Conservation (phyloP, 2,888 invertebrate species). For the Andrena dorsata region DNA sequence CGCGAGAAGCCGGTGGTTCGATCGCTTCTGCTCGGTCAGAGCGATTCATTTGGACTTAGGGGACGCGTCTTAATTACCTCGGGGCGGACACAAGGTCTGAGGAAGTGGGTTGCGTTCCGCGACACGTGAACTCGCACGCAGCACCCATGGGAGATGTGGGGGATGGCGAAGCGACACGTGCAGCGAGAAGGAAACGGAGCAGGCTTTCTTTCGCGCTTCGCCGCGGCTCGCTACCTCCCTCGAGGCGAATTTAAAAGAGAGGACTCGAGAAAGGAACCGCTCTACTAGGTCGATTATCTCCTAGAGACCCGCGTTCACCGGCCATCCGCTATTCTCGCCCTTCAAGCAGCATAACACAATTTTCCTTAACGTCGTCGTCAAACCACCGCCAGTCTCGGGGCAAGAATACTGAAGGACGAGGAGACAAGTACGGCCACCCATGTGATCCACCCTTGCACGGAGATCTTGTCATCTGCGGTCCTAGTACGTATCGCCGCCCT, state of each 20-base stretch:
- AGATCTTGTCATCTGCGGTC: slow-evolving; percentile 72
- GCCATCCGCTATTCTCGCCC: neutral
- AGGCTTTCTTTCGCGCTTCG: neutral
- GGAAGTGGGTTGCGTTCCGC: slow-evolving; percentile 1
- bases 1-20: neutral
- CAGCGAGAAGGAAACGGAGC: neutral
- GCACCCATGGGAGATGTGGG: slow-evolving; percentile 1
- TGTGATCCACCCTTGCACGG: slow-evolving; percentile 73
- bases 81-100: neutral
- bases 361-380: slow-evolving; percentile 52
- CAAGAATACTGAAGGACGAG: slow-evolving; percentile 63
- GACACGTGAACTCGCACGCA: slow-evolving; percentile 5
- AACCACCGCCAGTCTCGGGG: slow-evolving; percentile 75
- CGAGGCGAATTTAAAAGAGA: slow-evolving; percentile 57
- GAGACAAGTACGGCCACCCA: slow-evolving; percentile 73
- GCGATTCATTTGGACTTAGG: slow-evolving; percentile 3
- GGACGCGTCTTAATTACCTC: slow-evolving; percentile 45
- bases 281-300: slow-evolving; percentile 20
- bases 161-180: neutral
- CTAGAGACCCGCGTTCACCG: neutral
- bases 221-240: neutral
- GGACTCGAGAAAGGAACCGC: neutral
- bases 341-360: neutral
- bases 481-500: slow-evolving; percentile 63
- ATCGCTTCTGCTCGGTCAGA: neutral